Percentiles rank a stretch among this genome's conserved stretches.
phyloP scores from a whole-genome alignment of 2,888 invertebrate species.

The Plagodis pulveraria region DNA sequence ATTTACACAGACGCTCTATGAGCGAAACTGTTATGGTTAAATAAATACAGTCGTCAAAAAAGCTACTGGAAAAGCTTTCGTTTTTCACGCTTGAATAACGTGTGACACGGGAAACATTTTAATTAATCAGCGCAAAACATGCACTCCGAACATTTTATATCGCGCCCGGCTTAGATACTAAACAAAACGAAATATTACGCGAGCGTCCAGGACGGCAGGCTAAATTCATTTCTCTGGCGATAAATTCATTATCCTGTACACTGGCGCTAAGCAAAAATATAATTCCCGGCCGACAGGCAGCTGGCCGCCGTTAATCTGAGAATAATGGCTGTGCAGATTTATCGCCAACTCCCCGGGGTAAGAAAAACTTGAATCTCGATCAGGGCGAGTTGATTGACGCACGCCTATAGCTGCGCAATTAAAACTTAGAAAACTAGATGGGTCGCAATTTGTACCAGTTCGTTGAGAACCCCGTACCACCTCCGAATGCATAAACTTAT shows the following conservation, averaged over 20 bases:
- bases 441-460: constrained; percentile 12
- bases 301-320: constrained; percentile 41
- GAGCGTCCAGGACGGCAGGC: constrained; percentile 23
- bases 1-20: too few relatives aligned
- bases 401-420: constrained; percentile 65
- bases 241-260: constrained; percentile 42
- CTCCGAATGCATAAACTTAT: constrained; percentile 80
- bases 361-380: constrained; percentile 39
- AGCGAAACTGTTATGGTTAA: too few relatives aligned
- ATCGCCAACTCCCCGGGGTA: constrained; percentile 28
- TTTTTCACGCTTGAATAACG: constrained; percentile 14
- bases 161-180: constrained; percentile 31
- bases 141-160: constrained; percentile 30
- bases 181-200: constrained; percentile 38
- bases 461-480: constrained; percentile 42
- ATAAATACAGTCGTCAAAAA: background rate
- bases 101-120: constrained; percentile 26
- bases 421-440: constrained; percentile 61
- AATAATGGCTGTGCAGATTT: constrained; percentile 41
- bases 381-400: constrained; percentile 63
- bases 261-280: constrained; percentile 38
- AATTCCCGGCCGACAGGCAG: constrained; percentile 38
- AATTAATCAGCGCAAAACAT: constrained; percentile 31
- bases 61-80: constrained; percentile 6
- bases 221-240: constrained; percentile 35